phyloP scores from a whole-genome alignment of 2,113 vertebrate species.

The Plestiodon gilberti region DNA sequence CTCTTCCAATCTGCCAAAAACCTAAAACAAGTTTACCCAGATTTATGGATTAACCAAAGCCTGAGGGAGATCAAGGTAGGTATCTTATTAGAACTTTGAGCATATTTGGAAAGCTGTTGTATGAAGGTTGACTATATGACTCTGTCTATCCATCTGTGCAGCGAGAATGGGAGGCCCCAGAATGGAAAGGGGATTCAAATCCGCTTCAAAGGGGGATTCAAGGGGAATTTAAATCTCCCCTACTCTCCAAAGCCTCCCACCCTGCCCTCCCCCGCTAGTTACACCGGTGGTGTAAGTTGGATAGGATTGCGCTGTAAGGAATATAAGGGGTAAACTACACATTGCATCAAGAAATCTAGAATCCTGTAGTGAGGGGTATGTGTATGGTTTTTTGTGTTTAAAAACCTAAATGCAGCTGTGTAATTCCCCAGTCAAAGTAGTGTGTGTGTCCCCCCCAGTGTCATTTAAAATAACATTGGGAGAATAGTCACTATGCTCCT shows the following conservation, averaged over 20 bases:
- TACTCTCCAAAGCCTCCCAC: too few species aligned
- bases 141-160: not conserved
- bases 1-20: conserved; percentile 17
- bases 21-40: conserved; percentile 26
- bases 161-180: too few species aligned
- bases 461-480: not conserved
- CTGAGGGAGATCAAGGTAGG: conserved; percentile 20
- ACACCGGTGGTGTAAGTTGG: too few species aligned
- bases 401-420: not conserved
- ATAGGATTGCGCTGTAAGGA: not conserved
- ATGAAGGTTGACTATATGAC: not conserved
- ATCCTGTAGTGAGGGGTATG: too few species aligned
- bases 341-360: not conserved
- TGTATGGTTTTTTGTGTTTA: too few species aligned
- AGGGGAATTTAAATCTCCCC: too few species aligned
- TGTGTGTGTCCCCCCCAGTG: not conserved
- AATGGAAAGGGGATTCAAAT: too few species aligned
- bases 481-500: not conserved
- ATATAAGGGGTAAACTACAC: not conserved
- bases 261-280: too few species aligned
- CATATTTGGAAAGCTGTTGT: not conserved
- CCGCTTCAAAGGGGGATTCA: too few species aligned
- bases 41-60: not conserved
- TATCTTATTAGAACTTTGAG: not conserved
- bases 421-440: not conserved